phyloP scores from a whole-genome alignment of 1,140 invertebrate species.

The Cyphomyrmex costatus region DNA sequence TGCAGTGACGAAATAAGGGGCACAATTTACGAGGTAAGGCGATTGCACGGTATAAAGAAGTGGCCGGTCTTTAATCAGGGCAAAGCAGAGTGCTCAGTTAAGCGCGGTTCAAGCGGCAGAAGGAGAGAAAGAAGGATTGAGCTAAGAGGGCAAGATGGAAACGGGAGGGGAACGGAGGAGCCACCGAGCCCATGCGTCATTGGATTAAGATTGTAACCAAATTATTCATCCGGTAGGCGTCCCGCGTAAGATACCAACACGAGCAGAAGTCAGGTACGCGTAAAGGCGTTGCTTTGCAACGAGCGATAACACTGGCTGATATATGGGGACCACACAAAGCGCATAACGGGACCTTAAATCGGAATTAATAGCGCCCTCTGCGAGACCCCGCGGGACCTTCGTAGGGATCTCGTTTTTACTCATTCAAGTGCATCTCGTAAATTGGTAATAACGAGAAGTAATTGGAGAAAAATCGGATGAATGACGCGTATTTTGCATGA shows the following conservation, averaged over 20 bases:
- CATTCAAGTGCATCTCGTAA: constrained; percentile 34
- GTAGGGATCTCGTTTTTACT: constrained; percentile 54
- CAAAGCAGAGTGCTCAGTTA: constrained; percentile 60
- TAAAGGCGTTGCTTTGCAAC: constrained; percentile 75
- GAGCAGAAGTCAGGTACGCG: constrained; percentile 69
- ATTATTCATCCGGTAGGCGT: constrained; percentile 78
- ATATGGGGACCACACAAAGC: constrained; percentile 82
- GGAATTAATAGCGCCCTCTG: constrained; percentile 79
- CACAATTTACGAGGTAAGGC: constrained; percentile 63
- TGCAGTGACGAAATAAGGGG: constrained; percentile 49
- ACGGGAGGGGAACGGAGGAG: constrained; percentile 65
- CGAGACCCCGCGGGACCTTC: constrained; percentile 65
- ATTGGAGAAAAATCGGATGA: constrained; percentile 12
- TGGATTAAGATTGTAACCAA: constrained; percentile 81
- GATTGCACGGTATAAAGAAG: constrained; percentile 40
- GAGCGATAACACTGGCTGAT: constrained; percentile 78
- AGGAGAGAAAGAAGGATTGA: constrained; percentile 17
- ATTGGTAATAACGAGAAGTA: constrained; percentile 50
- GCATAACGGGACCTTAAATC: constrained; percentile 81
- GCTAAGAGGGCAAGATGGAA: constrained; percentile 16
- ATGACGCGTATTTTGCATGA: background rate
- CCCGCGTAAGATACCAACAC: constrained; percentile 68
- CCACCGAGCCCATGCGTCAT: constrained; percentile 75
- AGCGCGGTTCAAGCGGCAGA: constrained; percentile 5
- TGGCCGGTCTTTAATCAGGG: constrained; percentile 74